A percentile compares a stretch with the other conserved stretches of the same genome.
Evolutionary conservation across 2,113 vertebrate genomes (phyloP).

Genomic region (Leiothrix lutea): DNA sequence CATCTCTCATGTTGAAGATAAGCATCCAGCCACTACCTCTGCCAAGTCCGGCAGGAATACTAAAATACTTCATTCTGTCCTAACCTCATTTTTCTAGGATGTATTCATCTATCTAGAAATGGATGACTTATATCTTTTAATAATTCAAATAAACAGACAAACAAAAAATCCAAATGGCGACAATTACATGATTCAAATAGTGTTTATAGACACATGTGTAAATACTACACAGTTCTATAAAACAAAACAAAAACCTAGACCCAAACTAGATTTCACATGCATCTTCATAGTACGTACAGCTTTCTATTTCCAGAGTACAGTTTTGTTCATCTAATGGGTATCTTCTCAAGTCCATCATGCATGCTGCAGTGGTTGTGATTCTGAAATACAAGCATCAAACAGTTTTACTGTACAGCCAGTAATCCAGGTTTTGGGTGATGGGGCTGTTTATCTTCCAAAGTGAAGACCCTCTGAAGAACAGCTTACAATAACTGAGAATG

Average conservation of each 20-base stretch:
- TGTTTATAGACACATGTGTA: not conserved
- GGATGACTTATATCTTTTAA: not conserved
- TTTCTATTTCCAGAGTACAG: conserved; percentile 98
- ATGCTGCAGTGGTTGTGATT: conserved; percentile 98
- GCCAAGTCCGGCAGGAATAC: conserved; percentile 25
- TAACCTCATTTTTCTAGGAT: not conserved
- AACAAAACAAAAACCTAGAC: not conserved
- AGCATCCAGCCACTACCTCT: conserved; percentile 5
- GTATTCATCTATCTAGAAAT: not conserved
- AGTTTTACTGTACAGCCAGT: not conserved
- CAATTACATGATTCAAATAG: not conserved
- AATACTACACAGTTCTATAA: not conserved
- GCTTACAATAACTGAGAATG: not conserved
- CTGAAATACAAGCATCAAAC: conserved; percentile 70
- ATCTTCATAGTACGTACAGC: conserved; percentile 85
- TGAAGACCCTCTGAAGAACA: not conserved
- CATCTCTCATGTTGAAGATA: not conserved
- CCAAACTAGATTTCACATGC: not conserved
- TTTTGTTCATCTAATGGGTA: conserved; percentile 94
- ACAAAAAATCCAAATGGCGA: not conserved
- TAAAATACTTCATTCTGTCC: not conserved
- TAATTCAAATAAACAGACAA: not conserved
- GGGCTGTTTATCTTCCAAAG: not conserved
- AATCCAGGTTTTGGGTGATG: not conserved
- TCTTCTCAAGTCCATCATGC: conserved; percentile 98